These are phyloP conservation scores for Heloderma charlesbogerti DNA, from an alignment of 2,113 vertebrate species.

Conservation along the genomic window DNA sequence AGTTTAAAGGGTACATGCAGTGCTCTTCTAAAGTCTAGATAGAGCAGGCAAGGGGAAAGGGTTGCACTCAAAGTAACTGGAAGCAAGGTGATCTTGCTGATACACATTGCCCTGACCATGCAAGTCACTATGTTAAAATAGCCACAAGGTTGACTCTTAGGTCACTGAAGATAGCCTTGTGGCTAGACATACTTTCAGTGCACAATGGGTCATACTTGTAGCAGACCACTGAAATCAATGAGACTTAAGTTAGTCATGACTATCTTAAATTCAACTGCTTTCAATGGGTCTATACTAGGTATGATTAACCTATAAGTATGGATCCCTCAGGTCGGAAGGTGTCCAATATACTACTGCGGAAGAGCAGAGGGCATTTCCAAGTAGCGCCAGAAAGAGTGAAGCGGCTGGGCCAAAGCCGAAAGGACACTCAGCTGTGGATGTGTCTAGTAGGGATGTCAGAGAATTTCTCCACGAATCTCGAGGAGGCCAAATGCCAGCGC, in stretches of 20 bases:
- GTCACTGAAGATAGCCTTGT: conserved; percentile 46
- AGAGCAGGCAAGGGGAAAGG: conserved; percentile 33
- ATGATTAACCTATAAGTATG: background rate
- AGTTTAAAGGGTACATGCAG: conserved; percentile 55
- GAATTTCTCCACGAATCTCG: no score
- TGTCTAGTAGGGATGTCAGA: no score
- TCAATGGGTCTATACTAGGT: background rate
- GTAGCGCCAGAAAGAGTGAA: no score
- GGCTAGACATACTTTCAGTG: conserved; percentile 56
- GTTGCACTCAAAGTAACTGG: conserved; percentile 48
- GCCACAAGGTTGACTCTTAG: conserved; percentile 41
- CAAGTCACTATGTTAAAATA: conserved; percentile 63
- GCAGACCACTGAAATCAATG: background rate
- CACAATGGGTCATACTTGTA: background rate
- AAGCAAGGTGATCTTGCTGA: conserved; percentile 58
- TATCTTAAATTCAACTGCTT: background rate
- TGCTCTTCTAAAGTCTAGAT: conserved; percentile 49
- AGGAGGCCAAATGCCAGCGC: no score
- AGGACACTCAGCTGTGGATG: no score
- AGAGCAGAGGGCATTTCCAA: no score
- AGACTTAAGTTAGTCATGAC: background rate
- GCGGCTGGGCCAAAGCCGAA: no score
- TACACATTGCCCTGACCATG: conserved; percentile 39
- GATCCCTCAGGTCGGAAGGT: no score
- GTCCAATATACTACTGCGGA: no score